A percentile compares a stretch with the other conserved stretches of the same genome.
phyloP scores from a whole-genome alignment of 2,888 invertebrate species.

The Luffia ferchaultella region DNA sequence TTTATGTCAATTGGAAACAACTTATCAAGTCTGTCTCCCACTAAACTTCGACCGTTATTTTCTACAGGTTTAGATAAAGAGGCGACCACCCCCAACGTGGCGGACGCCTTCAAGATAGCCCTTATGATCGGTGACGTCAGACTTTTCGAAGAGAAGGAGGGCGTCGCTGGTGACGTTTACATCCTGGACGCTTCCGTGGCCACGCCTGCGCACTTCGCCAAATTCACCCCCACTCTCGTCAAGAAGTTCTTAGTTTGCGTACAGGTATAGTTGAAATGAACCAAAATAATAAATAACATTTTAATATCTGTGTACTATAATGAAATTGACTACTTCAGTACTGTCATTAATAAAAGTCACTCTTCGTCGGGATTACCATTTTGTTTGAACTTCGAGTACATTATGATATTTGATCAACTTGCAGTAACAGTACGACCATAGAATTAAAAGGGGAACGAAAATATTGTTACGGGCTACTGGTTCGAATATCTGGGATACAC shows the following conservation, averaged over 20 bases:
- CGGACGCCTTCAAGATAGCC: constrained; percentile 82
- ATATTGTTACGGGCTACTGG: too few species aligned
- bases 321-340: neutral
- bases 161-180: constrained; percentile 87
- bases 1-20: too few species aligned
- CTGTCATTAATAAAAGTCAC: neutral
- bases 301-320: neutral
- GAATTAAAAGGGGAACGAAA: too few species aligned
- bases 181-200: constrained; percentile 82
- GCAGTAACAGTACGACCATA: too few species aligned
- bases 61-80: constrained; percentile 69
- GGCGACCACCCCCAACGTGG: constrained; percentile 73
- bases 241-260: constrained; percentile 89
- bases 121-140: constrained; percentile 87
- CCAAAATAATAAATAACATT: neutral
- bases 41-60: too few species aligned
- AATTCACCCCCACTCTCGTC: constrained; percentile 81
- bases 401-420: too few species aligned
- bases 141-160: constrained; percentile 77
- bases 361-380: too few species aligned
- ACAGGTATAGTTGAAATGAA: constrained; percentile 46
- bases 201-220: constrained; percentile 82
- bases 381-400: too few species aligned
- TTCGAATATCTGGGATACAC: too few species aligned
- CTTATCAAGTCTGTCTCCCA: too few species aligned